Evolutionary conservation across 2,888 invertebrate species (phyloP), one percentile per base, ranked within the genome.

Genomic region (Chromoteleia sp.): DNA sequence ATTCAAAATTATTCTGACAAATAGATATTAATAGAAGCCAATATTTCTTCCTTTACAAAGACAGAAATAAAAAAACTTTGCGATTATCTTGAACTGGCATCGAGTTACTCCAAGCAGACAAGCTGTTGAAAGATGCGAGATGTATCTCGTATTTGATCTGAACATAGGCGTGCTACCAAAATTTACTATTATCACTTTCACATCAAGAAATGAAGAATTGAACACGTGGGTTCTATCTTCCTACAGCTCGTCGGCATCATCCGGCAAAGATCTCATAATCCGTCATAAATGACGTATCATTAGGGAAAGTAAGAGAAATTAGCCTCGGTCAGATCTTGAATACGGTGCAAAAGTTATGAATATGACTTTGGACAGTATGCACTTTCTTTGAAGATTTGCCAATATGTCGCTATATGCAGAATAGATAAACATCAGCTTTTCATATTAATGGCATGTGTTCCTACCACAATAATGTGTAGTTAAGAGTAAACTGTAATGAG

Each of bases 261-360:
- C 29, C 39, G 17, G 48, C 14, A 30, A 19, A 43, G 45, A 48
- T 65, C 45, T 29, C 58, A 67, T 50, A 58, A 67, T 67, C 50
- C 67, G 56, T 75, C 30, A 75, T 67, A 67, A 75, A 75, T 75
- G 67, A 67, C 58, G 75, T 67, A 75, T 75, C 75, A 68, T 68
- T 74, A 74, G 74, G 52, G 76, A 68, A 76, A 76, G 76, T 68
- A 59, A 59, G 67, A 68, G 76, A 68, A 76, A 76, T 50, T 61
- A 67, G 52, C 48, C 8, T 45, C 36, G 12, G 45, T 30, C 52
- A 52, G 48, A 76, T 68, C 58, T 59, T 17, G 52, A 30, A 41
- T 68, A 36, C 67, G 33, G 2, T 74, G 54, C 45, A 74, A 63
- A 73, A 63, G 14, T n/a, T 12, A 19, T 41, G 48, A 2, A 33